Percentiles rank a stretch among this genome's conserved stretches.
Conservation (phyloP, 2,888 invertebrate species). For the Plagodis pulveraria region DNA sequence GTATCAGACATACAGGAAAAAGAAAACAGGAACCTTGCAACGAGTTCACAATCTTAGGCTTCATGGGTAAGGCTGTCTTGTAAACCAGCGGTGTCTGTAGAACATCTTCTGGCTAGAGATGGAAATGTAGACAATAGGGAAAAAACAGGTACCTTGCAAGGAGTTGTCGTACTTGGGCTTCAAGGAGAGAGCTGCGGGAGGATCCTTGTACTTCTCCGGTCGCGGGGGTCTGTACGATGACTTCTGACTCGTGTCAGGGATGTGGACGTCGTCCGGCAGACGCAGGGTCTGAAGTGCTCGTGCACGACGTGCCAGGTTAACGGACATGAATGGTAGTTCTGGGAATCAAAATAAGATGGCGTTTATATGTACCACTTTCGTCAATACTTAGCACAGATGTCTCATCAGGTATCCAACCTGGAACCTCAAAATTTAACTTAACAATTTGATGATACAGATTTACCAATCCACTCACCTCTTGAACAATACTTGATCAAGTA, state of each 20-base stretch:
- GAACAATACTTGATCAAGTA: slow-evolving; percentile 73
- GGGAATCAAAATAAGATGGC: slow-evolving; percentile 6
- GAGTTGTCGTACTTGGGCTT: slow-evolving; percentile 65
- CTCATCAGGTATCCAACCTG: too few species aligned
- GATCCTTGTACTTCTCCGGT: slow-evolving; percentile 67
- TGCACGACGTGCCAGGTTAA: slow-evolving; percentile 70
- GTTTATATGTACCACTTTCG: too few species aligned
- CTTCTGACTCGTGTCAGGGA: slow-evolving; percentile 71
- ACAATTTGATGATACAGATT: too few species aligned
- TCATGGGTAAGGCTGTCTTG: too few species aligned
- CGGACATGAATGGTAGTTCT: slow-evolving; percentile 79
- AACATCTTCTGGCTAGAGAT: neutral
- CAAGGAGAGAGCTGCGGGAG: slow-evolving; percentile 61
- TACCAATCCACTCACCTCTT: neutral
- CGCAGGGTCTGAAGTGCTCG: slow-evolving; percentile 73
- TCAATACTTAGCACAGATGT: too few species aligned
- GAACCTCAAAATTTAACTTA: too few species aligned
- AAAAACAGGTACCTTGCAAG: slow-evolving; percentile 56
- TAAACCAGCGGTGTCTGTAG: too few species aligned
- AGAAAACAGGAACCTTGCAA: too few species aligned
- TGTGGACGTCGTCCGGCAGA: slow-evolving; percentile 69
- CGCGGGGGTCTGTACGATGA: slow-evolving; percentile 62
- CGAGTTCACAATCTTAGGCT: too few species aligned
- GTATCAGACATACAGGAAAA: too few species aligned
- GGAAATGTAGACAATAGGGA: neutral